Base-by-base conservation (phyloP, 2,113 vertebrate genomes). In the Bufo bufo region DNA sequence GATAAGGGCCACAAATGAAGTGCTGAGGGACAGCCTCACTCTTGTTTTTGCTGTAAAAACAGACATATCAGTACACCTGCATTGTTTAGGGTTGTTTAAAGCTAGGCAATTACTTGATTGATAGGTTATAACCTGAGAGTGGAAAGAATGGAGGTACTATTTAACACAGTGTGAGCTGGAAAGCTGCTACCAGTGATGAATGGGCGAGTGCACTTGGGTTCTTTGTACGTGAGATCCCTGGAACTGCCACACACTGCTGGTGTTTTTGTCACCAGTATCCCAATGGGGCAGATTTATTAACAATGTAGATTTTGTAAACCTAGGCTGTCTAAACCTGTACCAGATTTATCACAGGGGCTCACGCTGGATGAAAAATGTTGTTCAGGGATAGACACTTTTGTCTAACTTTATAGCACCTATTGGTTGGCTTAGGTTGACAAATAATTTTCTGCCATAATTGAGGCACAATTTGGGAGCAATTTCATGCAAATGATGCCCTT, bases 31-130 rank as follows among this genome's bases (percentile, higher is more conserved):
- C 2, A 4, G 13, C 43, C 56, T 85, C 47, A 71, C 74, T 72
- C 54, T 56, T 85, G 16, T 19, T 56, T n/a, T n/a, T 17, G 33
- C 33, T 61, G 19, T 58, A 61, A 19, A 63, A 19, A 58, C 52
- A 74, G 16, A n/a, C 72, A 49, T 71, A 49, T 75, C 69, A 75
- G 58, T 59, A 61, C 52, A 75, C 52, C 54, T 47, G 71, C 69
- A 77, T 85, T 75, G 72, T 75, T 59, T 61, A 33, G 84, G 77
- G 5, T 43, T 47, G 52, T 10, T 45, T 47, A 52, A 69, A 82
- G 66, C 17, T 4, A 12, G 43, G 59, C 16, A 82, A 58, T 19
- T 82, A 13, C 17, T n/a, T 74, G 63, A 75, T 75, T 75, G 17
- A 19, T 19, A 50, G 45, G 72, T 75, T 20, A 75, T 75, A 75